These are phyloP conservation scores for Anarrhichthys ocellatus DNA, from an alignment of 2,113 vertebrate species.

Conservation along the genomic window DNA sequence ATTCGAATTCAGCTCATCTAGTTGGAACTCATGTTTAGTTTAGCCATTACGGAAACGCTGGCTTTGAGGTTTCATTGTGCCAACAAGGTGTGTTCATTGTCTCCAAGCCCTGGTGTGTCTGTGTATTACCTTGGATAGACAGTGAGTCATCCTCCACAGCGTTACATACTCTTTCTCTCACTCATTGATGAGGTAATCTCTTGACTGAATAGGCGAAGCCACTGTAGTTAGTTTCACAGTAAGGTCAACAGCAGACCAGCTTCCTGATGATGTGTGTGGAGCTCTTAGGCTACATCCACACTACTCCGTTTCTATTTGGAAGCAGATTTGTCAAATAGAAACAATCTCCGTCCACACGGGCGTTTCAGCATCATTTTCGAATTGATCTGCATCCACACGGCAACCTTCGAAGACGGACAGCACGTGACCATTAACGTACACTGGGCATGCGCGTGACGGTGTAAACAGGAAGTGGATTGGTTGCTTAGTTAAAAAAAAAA, in stretches of 20 bases:
- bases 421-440: too few species aligned
- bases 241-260: conserved; percentile 30
- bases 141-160: conserved; percentile 69
- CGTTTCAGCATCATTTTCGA: too few species aligned
- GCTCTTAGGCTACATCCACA: neutral
- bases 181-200: conserved; percentile 77
- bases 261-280: conserved; percentile 32
- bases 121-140: conserved; percentile 60
- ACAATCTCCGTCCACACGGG: too few species aligned
- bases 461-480: too few species aligned
- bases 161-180: conserved; percentile 63
- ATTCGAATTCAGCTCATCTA: neutral
- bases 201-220: conserved; percentile 61
- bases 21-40: neutral
- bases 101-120: conserved; percentile 31
- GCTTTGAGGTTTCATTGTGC: conserved; percentile 32
- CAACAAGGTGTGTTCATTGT: conserved; percentile 52
- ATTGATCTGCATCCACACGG: too few species aligned
- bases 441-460: too few species aligned
- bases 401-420: too few species aligned
- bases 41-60: neutral
- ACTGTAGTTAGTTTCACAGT: conserved; percentile 47
- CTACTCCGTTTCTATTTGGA: too few species aligned
- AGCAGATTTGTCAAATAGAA: too few species aligned
- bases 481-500: too few species aligned